These are phyloP conservation scores for Synanthedon vespiformis DNA, from an alignment of 2,888 invertebrate genomes.

Conservation along the genomic window DNA sequence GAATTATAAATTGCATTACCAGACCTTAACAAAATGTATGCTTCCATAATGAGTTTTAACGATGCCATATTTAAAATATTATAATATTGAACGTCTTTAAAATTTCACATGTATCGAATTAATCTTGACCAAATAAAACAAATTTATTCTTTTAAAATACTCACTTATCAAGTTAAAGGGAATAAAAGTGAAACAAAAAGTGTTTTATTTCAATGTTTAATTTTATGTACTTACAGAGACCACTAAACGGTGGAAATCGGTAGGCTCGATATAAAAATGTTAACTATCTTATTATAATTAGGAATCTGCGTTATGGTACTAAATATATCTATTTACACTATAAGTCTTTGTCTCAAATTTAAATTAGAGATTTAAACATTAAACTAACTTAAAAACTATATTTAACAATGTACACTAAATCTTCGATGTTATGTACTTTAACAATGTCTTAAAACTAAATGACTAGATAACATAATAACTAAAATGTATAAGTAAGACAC, in stretches of 20 bases:
- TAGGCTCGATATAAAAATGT: constrained; percentile 12
- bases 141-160: background rate
- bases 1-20: background rate
- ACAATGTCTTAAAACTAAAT: constrained; percentile 40
- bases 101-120: background rate
- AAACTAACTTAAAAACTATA: background rate
- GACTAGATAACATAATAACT: constrained; percentile 61
- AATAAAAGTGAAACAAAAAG: background rate
- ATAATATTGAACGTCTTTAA: too few species aligned
- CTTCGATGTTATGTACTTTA: constrained; percentile 10
- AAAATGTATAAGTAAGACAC: constrained; percentile 31
- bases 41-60: background rate
- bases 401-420: background rate
- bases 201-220: background rate
- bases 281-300: constrained; percentile 23
- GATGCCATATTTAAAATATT: too few species aligned
- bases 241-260: constrained; percentile 29
- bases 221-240: constrained; percentile 33
- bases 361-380: background rate
- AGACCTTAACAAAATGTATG: background rate
- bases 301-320: constrained; percentile 65
- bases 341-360: constrained; percentile 58
- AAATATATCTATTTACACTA: constrained; percentile 42
- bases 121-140: background rate
- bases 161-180: background rate